Percentiles rank a stretch among this genome's conserved stretches.
phyloP scores from a whole-genome alignment of 2,888 invertebrate genomes.

The Octodonta nipae region DNA sequence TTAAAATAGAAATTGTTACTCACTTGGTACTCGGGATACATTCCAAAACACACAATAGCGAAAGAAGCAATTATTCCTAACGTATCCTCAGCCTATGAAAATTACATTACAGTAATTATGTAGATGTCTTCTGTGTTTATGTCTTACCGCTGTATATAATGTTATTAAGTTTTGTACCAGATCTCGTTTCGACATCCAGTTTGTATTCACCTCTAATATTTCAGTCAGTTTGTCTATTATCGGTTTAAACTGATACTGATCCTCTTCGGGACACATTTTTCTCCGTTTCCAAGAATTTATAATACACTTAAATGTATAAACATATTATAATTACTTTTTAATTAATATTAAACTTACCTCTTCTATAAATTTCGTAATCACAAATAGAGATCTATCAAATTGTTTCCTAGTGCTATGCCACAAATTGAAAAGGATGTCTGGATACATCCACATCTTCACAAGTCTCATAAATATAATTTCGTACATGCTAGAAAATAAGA shows the following conservation, averaged over 20 bases:
- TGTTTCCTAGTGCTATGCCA: conserved; percentile 11
- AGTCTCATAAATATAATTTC: conserved; percentile 17
- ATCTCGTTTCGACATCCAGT: conserved; percentile 14
- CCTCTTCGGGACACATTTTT: neutral
- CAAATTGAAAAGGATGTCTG: conserved; percentile 15
- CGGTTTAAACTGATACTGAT: conserved; percentile 13
- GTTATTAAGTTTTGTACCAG: conserved; percentile 22
- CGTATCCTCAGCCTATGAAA: conserved; percentile 28
- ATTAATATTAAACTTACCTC: too few species aligned
- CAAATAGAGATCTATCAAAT: conserved; percentile 8
- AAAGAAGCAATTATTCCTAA: conserved; percentile 19
- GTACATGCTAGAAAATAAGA: conserved; percentile 14
- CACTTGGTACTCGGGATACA: conserved; percentile 29
- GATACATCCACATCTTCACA: conserved; percentile 19
- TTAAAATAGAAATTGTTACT: too few species aligned
- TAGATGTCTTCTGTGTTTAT: neutral
- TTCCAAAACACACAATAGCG: conserved; percentile 22
- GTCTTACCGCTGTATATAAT: conserved; percentile 22
- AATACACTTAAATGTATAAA: too few species aligned
- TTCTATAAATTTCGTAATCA: conserved; percentile 9
- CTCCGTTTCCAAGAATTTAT: conserved; percentile 3
- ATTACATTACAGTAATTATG: too few species aligned
- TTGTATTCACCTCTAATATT: conserved; percentile 16
- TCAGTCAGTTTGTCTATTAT: conserved; percentile 19
- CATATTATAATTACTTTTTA: too few species aligned